Conservation (phyloP, 2,797 vertebrate species). For the Gobionotothen gibberifrons region DNA sequence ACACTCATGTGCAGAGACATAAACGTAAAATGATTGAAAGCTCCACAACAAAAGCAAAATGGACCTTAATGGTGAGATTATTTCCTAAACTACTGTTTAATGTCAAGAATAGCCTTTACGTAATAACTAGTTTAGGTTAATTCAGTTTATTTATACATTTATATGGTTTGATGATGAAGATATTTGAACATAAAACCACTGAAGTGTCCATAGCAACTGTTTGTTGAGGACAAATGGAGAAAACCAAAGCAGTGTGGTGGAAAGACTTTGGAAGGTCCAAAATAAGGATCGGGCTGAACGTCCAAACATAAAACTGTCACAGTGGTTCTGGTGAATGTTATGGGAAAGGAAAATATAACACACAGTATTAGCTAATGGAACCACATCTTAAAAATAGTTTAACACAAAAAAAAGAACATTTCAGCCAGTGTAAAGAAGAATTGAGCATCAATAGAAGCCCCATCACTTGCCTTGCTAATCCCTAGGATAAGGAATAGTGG, state of each 20-base stretch:
- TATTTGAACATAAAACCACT: constrained; percentile 23
- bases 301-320: constrained; percentile 47
- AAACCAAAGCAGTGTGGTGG: constrained; percentile 14
- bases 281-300: constrained; percentile 36
- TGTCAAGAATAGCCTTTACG: not conserved
- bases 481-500: constrained; percentile 9
- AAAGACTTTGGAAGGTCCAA: constrained; percentile 30
- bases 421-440: constrained; percentile 7
- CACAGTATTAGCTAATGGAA: constrained; percentile 28
- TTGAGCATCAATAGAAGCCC: constrained; percentile 30
- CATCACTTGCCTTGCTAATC: constrained; percentile 22
- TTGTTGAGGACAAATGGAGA: constrained; percentile 19
- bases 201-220: constrained; percentile 14
- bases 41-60: not conserved
- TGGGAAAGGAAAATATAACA: constrained; percentile 50
- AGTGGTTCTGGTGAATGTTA: constrained; percentile 50
- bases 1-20: not conserved
- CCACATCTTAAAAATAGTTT: constrained; percentile 30
- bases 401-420: constrained; percentile 30
- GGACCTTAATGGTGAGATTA: not conserved
- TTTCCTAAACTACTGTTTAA: not conserved
- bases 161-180: not conserved
- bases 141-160: constrained; percentile 5
- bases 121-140: not conserved
- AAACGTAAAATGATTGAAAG: accelerated